A percentile compares a stretch with the other conserved stretches of the same genome.
These are phyloP conservation scores for Linnaemya tessellans DNA, from an alignment of 2,888 invertebrate genomes.

Conservation along the genomic window DNA sequence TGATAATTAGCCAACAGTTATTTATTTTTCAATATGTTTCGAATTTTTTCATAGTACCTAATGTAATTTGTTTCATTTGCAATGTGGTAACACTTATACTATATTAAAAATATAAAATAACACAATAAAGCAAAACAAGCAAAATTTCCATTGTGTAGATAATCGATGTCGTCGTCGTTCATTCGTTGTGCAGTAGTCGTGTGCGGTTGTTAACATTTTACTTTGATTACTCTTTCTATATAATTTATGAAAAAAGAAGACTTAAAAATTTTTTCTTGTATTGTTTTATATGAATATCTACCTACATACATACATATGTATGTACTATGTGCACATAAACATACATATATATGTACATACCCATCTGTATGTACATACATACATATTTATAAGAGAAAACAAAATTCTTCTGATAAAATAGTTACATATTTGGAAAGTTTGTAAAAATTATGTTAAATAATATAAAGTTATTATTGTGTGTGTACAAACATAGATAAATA, in stretches of 20 bases:
- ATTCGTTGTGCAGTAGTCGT: constrained; percentile 72
- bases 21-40: no score
- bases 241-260: constrained; percentile 65
- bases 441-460: not conserved
- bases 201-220: constrained; percentile 78
- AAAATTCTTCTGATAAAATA: not conserved
- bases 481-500: no score
- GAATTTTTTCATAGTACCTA: not conserved
- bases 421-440: not conserved
- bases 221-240: constrained; percentile 76
- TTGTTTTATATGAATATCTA: not conserved
- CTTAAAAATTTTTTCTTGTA: not conserved
- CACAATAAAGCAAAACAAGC: constrained; percentile 74
- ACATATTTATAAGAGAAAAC: not conserved
- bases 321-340: no score
- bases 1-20: no score
- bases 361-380: not conserved
- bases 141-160: constrained; percentile 82
- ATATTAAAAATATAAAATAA: constrained; percentile 42
- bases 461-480: no score
- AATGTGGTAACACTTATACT: constrained; percentile 50
- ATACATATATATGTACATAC: not conserved
- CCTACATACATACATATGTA: not conserved
- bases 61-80: not conserved
- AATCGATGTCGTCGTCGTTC: constrained; percentile 76